Evolutionary conservation across 1,140 invertebrate genomes (phyloP).

Genomic region (Schmidtea mediterranea): DNA sequence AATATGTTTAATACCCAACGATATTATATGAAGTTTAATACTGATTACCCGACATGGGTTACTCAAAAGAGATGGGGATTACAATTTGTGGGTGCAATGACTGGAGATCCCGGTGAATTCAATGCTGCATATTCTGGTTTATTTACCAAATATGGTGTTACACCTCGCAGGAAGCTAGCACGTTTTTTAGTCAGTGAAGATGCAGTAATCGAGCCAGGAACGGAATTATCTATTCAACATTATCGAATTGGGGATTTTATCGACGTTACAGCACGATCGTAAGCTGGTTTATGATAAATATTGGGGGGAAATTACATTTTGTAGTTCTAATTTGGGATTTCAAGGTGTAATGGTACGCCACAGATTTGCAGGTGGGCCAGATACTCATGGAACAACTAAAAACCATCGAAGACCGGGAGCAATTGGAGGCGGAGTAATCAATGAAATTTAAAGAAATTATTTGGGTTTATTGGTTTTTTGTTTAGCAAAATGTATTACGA

Average conservation of each 20-base stretch:
- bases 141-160: constrained; percentile 54
- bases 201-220: constrained; percentile 48
- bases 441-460: background rate
- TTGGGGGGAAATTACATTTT: background rate
- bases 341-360: constrained; percentile 89
- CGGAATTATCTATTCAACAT: constrained; percentile 32
- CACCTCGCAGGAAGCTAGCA: constrained; percentile 53
- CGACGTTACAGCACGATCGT: constrained; percentile 41
- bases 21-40: background rate
- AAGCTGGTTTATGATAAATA: background rate
- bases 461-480: constrained; percentile 1
- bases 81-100: constrained; percentile 61
- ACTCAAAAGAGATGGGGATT: constrained; percentile 32
- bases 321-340: constrained; percentile 65
- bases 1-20: constrained; percentile 7
- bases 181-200: constrained; percentile 59
- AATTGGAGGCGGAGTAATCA: constrained; percentile 37
- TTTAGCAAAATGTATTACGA: constrained; percentile 25
- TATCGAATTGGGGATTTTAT: constrained; percentile 65
- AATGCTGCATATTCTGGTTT: constrained; percentile 63
- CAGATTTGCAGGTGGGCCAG: constrained; percentile 73
- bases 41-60: constrained; percentile 6
- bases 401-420: constrained; percentile 65
- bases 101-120: constrained; percentile 45
- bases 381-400: constrained; percentile 68